phyloP scores from a whole-genome alignment of 2,888 invertebrate genomes.

The Diarsia brunnea region DNA sequence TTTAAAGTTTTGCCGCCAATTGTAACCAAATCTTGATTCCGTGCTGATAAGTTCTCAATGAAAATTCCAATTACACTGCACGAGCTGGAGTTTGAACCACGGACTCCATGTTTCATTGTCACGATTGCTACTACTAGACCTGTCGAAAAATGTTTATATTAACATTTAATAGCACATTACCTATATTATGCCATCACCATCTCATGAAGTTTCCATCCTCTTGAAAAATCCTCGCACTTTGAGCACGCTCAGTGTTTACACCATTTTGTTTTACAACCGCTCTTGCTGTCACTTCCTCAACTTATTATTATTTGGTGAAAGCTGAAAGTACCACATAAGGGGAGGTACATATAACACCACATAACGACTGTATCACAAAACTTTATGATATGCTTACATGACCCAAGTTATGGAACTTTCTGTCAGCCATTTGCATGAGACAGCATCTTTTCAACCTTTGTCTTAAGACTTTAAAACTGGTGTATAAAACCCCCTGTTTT shows the following conservation, averaged over 20 bases:
- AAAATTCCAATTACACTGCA: not conserved
- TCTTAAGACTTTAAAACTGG: conserved; percentile 16
- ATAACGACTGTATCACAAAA: conserved; percentile 40
- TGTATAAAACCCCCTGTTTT: too few relatives aligned
- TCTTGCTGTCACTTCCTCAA: conserved; percentile 11
- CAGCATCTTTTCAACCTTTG: conserved; percentile 10
- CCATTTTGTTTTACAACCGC: conserved; percentile 13
- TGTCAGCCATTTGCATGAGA: conserved; percentile 24
- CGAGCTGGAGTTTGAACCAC: not conserved
- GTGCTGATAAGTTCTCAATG: not conserved
- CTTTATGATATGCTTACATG: conserved; percentile 41
- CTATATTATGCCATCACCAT: not conserved
- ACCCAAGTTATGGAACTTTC: conserved; percentile 31
- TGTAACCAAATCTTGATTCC: not conserved
- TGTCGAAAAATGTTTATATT: not conserved
- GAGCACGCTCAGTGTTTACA: not conserved
- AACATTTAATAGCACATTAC: not conserved
- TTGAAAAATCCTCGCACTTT: not conserved
- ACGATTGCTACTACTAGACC: not conserved
- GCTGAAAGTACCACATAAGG: conserved; percentile 24
- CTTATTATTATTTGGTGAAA: conserved; percentile 39
- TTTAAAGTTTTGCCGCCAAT: not conserved
- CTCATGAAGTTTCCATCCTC: not conserved
- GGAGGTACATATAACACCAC: conserved; percentile 1
- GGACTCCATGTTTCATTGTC: too few relatives aligned